Conservation (phyloP, 2,797 vertebrate genomes). For the Brachyalestes nurse region DNA sequence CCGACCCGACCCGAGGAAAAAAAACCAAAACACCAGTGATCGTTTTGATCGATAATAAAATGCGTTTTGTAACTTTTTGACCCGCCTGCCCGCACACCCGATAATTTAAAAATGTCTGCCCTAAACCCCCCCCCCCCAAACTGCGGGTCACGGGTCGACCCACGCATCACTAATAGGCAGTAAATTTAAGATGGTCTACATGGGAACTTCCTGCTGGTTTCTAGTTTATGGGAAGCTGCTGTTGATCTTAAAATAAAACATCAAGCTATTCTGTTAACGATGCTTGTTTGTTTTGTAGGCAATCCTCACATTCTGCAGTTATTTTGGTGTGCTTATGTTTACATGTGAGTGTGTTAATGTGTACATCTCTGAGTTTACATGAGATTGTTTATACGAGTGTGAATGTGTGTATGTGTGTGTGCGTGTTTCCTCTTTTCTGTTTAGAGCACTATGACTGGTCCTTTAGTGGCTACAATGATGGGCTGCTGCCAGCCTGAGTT, state of each 20-base stretch:
- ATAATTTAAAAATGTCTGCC: no score
- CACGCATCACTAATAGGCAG: neutral
- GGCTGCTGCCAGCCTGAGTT: neutral
- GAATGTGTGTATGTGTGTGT: neutral
- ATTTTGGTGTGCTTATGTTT: constrained; percentile 17
- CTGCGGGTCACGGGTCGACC: no score
- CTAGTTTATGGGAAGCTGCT: neutral
- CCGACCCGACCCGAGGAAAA: no score
- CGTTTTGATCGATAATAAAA: no score
- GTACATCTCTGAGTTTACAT: neutral
- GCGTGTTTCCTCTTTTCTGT: neutral
- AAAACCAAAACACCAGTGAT: no score
- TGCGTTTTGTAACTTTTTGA: no score
- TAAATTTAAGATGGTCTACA: neutral
- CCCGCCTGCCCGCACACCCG: no score
- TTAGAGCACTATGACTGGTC: neutral
- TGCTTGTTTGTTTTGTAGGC: neutral
- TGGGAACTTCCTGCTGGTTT: neutral
- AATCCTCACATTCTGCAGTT: neutral
- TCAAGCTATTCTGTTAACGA: neutral
- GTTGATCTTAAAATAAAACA: constrained; percentile 20
- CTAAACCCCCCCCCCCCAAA: no score
- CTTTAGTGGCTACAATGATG: neutral
- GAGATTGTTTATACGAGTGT: neutral
- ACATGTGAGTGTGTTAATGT: constrained; percentile 1